A percentile compares a stretch with the other conserved stretches of the same genome.
Evolutionary conservation across 2,888 invertebrate species (phyloP).

Genomic region (Cephalotes varians): DNA sequence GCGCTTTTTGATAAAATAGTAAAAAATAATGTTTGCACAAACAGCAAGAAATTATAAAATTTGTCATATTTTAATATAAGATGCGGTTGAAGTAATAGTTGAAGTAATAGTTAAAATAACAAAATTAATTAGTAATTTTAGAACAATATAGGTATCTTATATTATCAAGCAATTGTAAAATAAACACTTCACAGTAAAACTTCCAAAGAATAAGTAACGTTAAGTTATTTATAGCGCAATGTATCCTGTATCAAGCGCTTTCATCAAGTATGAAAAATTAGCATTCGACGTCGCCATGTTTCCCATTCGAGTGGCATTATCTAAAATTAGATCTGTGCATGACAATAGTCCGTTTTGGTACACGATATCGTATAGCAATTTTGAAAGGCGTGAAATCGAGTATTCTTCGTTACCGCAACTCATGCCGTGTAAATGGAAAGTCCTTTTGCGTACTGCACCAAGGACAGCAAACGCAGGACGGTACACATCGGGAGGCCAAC

Average conservation of each 20-base stretch:
- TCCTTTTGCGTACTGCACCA: slow-evolving; percentile 23
- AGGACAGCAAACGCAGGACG: slow-evolving; percentile 38
- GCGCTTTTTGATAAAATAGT: background rate
- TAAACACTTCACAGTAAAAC: background rate
- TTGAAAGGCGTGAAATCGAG: slow-evolving; percentile 41
- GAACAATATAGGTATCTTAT: background rate
- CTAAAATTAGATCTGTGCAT: slow-evolving; percentile 64
- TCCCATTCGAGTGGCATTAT: slow-evolving; percentile 36
- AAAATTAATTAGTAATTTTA: background rate
- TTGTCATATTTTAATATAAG: background rate
- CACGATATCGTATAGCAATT: slow-evolving; percentile 10
- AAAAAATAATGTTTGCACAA: background rate
- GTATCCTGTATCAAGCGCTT: background rate
- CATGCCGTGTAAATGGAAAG: slow-evolving; percentile 40
- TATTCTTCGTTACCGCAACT: slow-evolving; percentile 17
- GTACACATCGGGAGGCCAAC: slow-evolving; percentile 34
- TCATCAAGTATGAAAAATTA: slow-evolving; percentile 28
- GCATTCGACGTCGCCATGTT: background rate
- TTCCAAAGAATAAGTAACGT: background rate
- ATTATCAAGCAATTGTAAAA: background rate
- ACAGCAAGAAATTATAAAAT: background rate
- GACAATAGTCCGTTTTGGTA: slow-evolving; percentile 63
- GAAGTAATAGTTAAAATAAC: background rate
- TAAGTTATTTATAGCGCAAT: background rate
- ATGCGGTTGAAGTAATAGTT: background rate